Evolutionary conservation across 1,140 invertebrate species (phyloP).

Genomic region (Listronotus bonariensis): DNA sequence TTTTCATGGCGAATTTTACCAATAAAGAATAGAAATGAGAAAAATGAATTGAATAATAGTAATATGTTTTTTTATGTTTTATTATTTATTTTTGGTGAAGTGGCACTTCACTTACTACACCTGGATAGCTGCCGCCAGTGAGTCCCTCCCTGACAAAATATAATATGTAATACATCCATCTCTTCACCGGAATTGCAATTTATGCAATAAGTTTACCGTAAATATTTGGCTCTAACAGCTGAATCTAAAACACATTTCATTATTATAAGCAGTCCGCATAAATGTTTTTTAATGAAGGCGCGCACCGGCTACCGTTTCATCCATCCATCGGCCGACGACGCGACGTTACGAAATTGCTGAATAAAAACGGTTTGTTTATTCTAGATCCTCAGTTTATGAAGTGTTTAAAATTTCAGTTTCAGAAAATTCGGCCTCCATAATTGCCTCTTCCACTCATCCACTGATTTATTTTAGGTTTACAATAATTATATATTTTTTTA

Average conservation of each 20-base stretch:
- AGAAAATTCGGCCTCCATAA: no score
- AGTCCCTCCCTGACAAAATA: slow-evolving; percentile 9
- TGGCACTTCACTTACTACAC: no score
- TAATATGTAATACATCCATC: slow-evolving; percentile 18
- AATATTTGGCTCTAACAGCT: slow-evolving; percentile 45
- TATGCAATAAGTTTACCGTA: slow-evolving; percentile 47
- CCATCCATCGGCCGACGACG: slow-evolving; percentile 1
- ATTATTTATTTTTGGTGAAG: no score
- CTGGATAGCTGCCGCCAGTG: no score
- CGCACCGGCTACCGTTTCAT: slow-evolving; percentile 24
- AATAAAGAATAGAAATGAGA: no score
- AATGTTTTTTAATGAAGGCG: slow-evolving; percentile 39
- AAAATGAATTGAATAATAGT: no score
- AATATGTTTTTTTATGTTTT: no score
- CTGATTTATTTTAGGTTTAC: no score
- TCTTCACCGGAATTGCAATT: slow-evolving; percentile 34
- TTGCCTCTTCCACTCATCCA: no score
- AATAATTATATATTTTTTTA: no score
- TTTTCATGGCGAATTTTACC: no score
- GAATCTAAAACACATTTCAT: slow-evolving; percentile 43
- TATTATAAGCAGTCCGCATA: slow-evolving; percentile 40
- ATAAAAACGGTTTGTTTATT: slow-evolving; percentile 32
- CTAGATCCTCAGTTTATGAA: slow-evolving; percentile 17
- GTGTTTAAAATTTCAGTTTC: not conserved
- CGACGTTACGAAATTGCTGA: slow-evolving; percentile 21